These are phyloP conservation scores for Neotoma lepida DNA, from an alignment of 2,113 vertebrate species.

Conservation along the genomic window DNA sequence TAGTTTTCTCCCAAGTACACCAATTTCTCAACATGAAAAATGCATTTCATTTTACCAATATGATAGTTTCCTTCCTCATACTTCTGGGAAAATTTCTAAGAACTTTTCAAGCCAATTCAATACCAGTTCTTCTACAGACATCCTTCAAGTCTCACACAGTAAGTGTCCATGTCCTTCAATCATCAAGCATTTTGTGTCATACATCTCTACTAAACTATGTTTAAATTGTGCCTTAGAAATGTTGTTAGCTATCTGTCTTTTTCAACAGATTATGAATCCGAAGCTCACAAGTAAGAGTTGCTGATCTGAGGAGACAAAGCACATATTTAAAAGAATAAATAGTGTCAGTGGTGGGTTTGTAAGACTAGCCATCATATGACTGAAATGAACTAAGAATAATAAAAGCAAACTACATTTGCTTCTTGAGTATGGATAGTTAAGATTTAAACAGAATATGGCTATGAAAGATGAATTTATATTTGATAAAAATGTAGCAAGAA, in stretches of 20 bases:
- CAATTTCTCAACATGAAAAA: not conserved
- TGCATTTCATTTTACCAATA: not conserved
- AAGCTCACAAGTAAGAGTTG: not conserved
- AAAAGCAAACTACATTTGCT: not conserved
- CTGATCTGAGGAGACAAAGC: not conserved
- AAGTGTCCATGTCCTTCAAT: not conserved
- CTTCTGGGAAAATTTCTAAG: constrained; percentile 10
- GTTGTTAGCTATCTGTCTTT: not conserved
- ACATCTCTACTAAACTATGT: not conserved
- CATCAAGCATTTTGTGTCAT: not conserved
- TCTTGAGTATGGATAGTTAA: not conserved
- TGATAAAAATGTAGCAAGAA: not conserved
- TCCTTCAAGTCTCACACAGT: not conserved
- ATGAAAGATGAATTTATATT: constrained; percentile 7
- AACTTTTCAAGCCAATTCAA: constrained; percentile 12
- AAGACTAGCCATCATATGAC: not conserved
- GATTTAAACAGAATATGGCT: not conserved
- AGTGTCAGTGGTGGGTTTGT: not conserved
- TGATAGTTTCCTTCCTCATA: not conserved
- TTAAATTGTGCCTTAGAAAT: not conserved
- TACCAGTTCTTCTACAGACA: not conserved
- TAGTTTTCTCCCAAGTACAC: not conserved
- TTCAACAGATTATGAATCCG: not conserved
- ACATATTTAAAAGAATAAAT: not conserved
- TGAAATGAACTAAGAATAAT: not conserved